Percentiles rank a stretch among this genome's conserved stretches.
Evolutionary conservation across 1,140 invertebrate species (phyloP).

Genomic region (Elymnias hypermnestra): DNA sequence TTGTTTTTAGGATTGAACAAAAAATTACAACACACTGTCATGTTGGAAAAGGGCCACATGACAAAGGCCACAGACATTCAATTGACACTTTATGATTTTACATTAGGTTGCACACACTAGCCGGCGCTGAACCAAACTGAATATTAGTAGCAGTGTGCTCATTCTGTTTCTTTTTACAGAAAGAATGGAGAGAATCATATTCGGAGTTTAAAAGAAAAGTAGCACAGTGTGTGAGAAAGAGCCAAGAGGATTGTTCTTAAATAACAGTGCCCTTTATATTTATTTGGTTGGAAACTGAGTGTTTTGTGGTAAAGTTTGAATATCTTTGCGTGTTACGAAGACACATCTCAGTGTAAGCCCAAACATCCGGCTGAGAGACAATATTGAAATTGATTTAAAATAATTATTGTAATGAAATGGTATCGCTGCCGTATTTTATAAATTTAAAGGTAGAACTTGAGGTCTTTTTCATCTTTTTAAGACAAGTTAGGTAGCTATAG

Average conservation of each 20-base stretch:
- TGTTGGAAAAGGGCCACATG: slow-evolving; percentile 59
- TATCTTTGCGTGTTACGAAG: slow-evolving; percentile 33
- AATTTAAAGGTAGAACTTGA: slow-evolving; percentile 67
- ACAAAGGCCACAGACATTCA: slow-evolving; percentile 30
- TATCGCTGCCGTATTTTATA: slow-evolving; percentile 73
- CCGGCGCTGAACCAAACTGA: slow-evolving; percentile 32
- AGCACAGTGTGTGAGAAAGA: slow-evolving; percentile 97
- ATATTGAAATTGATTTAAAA: slow-evolving; percentile 73
- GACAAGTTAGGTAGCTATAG: slow-evolving; percentile 70
- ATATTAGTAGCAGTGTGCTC: slow-evolving; percentile 55
- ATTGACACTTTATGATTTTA: slow-evolving; percentile 37
- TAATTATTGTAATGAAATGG: slow-evolving; percentile 72
- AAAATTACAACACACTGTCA: slow-evolving; percentile 47
- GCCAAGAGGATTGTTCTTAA: slow-evolving; percentile 96
- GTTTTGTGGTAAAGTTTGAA: slow-evolving; percentile 60
- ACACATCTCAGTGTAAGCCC: slow-evolving; percentile 45
- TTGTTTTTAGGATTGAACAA: slow-evolving; percentile 82
- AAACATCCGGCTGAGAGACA: slow-evolving; percentile 60
- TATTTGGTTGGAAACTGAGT: slow-evolving; percentile 69
- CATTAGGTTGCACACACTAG: slow-evolving; percentile 45
- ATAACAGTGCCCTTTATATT: slow-evolving; percentile 73
- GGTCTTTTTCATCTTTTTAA: slow-evolving; percentile 72
- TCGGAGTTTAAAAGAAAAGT: slow-evolving; percentile 98
- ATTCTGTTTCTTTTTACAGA: slow-evolving; percentile 82
- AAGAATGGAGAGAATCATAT: slow-evolving; percentile 98